phyloP scores from a whole-genome alignment of 2,113 vertebrate genomes.

The Terrapene triunguis region DNA sequence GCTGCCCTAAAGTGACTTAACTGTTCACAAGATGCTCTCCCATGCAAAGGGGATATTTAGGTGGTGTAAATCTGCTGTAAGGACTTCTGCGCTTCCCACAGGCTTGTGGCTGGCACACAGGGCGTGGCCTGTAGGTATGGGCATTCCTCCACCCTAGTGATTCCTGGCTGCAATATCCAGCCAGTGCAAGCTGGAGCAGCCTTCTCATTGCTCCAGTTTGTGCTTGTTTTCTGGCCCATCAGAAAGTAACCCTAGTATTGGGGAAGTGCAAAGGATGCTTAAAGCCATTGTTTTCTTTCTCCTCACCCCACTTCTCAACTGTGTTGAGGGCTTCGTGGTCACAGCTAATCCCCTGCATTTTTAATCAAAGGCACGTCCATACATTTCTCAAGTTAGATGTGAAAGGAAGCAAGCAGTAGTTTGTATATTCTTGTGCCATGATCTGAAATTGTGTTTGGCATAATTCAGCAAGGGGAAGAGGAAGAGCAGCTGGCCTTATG shows the following conservation, averaged over 20 bases:
- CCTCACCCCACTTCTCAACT: background rate
- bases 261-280: background rate
- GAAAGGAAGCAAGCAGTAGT: background rate
- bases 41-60: background rate
- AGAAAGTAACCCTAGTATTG: background rate
- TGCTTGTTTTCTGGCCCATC: background rate
- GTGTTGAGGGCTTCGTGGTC: background rate
- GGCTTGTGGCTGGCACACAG: background rate
- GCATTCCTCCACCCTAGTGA: background rate
- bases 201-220: background rate
- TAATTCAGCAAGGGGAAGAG: background rate
- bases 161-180: background rate
- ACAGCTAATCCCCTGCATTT: background rate
- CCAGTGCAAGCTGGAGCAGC: background rate
- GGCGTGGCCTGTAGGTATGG: background rate
- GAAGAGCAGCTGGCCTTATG: background rate
- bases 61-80: too few species aligned
- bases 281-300: background rate
- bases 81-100: background rate
- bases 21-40: background rate
- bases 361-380: background rate
- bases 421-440: background rate
- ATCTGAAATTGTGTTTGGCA: background rate
- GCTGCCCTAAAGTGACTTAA: background rate
- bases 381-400: background rate